Conservation (phyloP, 2,113 vertebrate species). For the Aldabrachelys gigantea region DNA sequence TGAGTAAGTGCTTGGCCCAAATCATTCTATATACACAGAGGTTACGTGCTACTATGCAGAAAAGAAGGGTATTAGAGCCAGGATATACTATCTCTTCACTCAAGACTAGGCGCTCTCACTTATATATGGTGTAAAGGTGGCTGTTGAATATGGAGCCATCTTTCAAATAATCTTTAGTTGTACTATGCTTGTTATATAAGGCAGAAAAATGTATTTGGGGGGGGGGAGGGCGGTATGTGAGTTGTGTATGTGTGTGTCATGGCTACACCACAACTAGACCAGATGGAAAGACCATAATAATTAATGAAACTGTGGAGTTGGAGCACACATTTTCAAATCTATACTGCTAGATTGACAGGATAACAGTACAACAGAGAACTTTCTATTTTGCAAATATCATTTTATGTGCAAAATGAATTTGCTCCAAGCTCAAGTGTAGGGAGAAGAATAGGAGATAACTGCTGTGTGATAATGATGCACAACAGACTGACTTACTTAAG, state of each 20-base stretch:
- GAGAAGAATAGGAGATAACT: background rate
- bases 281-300: background rate
- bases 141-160: background rate
- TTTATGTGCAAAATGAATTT: background rate
- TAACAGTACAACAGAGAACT: background rate
- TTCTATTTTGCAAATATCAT: background rate
- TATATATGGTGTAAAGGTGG: background rate
- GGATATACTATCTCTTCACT: background rate
- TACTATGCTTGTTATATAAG: background rate
- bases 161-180: background rate
- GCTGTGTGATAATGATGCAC: background rate
- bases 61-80: background rate
- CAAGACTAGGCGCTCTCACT: background rate
- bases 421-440: background rate
- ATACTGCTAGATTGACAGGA: background rate
- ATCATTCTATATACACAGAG: background rate
- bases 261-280: accelerated
- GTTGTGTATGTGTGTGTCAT: background rate
- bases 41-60: background rate
- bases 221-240: accelerated
- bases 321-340: background rate
- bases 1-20: background rate
- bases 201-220: accelerated
- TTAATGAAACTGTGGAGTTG: background rate
- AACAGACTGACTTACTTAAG: background rate